Evolutionary conservation across 2,797 vertebrate species (phyloP), one percentile per base, ranked within the genome.

Genomic region (Poecilia picta): DNA sequence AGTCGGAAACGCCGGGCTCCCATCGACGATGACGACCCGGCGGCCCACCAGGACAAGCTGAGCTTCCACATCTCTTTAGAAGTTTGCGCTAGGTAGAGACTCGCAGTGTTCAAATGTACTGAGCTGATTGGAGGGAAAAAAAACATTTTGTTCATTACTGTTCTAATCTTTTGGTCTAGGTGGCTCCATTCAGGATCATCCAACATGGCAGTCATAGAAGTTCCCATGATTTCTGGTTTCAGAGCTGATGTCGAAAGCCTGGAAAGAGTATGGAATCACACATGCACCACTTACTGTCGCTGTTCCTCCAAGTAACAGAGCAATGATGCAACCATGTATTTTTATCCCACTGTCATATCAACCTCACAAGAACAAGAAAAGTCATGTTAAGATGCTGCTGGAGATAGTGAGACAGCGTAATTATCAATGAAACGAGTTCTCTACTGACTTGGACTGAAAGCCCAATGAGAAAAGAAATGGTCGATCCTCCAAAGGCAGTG

Each of bases 111-210:
- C 15, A 49, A 4, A 0, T 72, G n/a, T 13, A 33, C 25, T 72
- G 41, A 49, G 31, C 53, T 74, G n/a, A 75, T n/a, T 70, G 31
- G 64, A 1, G 39, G 15, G 78, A 8, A 49, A 57, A 64, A 16
- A 8, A 41, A 31, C 0, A 15, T 46, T n/a, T 68, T 4, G 4
- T 3, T 20, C 51, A 64, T 79, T 74, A 5, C 55, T 75, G 25
- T 6, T 16, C 33, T 1, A 1, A 57, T 62, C 77, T 28, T 85
- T 62, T 87, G 25, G 0, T 83, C 78, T 81, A 98, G 98, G 82
- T 99, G 98, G 97, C 95, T 98, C 70, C 97, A 98, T 76, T 95
- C 96, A 8, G 98, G 97, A 41, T 97, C 98, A n/a, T 98, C 97
- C 72, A 98, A 98, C 93, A 98, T 98, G 98, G 97, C 97, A 0